Evolutionary conservation across 2,113 vertebrate species (phyloP).

Genomic region (Rhynchomys soricoides): DNA sequence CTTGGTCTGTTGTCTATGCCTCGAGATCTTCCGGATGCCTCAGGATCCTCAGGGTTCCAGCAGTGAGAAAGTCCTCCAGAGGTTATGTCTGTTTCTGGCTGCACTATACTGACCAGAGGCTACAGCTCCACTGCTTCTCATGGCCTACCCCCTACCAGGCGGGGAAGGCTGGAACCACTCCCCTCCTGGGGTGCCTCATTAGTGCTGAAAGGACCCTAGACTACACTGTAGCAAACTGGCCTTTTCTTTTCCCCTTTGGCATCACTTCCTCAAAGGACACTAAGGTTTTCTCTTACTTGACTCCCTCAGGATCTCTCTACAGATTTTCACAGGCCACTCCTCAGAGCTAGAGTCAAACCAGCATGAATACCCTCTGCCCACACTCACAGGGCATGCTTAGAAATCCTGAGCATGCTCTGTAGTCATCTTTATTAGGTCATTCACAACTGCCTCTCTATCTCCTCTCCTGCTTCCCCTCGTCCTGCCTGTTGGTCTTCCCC

Average conservation of each 20-base stretch:
- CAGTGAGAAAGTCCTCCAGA: not conserved
- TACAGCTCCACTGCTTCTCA: not conserved
- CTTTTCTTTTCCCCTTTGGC: not conserved
- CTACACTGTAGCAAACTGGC: too few species aligned
- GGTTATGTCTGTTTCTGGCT: not conserved
- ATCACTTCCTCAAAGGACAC: not conserved
- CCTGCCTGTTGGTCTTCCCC: not conserved
- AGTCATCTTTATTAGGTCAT: too few species aligned
- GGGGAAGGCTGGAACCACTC: not conserved
- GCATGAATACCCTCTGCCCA: too few species aligned
- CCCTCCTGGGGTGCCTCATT: not conserved
- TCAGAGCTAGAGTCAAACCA: not conserved
- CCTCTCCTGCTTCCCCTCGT: too few species aligned
- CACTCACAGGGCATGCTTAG: not conserved
- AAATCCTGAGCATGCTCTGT: not conserved
- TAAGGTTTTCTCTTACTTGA: not conserved
- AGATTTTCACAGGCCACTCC: not conserved
- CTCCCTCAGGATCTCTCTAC: not conserved
- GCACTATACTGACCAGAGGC: not conserved
- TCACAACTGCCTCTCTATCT: not conserved
- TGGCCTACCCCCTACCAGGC: not conserved
- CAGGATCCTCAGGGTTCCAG: not conserved
- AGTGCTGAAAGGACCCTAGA: too few species aligned
- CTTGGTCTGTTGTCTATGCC: not conserved
- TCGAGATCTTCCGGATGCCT: not conserved